Evolutionary conservation across 2,888 invertebrate genomes (phyloP).

Genomic region (Halictus ligatus): DNA sequence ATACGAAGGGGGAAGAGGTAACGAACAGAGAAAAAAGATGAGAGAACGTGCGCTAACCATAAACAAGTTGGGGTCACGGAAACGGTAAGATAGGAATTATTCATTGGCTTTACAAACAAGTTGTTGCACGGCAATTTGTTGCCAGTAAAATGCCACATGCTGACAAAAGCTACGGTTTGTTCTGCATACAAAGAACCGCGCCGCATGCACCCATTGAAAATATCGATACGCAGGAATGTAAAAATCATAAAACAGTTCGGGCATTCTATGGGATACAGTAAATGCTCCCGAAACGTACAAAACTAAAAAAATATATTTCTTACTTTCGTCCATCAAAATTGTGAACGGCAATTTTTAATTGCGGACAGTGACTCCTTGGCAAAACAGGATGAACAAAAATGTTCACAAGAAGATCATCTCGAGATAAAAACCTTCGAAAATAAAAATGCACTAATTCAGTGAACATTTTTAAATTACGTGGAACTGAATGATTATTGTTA

Average conservation of each 20-base stretch:
- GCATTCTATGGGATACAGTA: background rate
- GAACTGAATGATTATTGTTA: background rate
- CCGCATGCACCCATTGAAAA: background rate
- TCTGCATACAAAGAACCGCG: conserved; percentile 10
- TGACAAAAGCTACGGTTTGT: conserved; percentile 24
- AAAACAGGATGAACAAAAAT: too few relatives aligned
- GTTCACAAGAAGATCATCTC: too few relatives aligned
- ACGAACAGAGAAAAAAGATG: background rate
- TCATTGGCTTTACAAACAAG: conserved; percentile 43
- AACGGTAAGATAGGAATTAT: conserved; percentile 35
- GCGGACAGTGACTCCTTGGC: too few relatives aligned
- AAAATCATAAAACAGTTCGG: background rate
- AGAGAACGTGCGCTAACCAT: conserved; percentile 12
- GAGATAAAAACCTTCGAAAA: background rate
- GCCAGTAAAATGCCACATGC: conserved; percentile 6
- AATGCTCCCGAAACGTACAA: background rate
- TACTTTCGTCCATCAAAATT: too few relatives aligned
- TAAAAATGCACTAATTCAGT: background rate
- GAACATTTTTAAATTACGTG: background rate
- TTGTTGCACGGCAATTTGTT: conserved; percentile 34
- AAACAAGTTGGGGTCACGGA: conserved; percentile 36
- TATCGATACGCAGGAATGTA: background rate
- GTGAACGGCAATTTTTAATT: too few relatives aligned
- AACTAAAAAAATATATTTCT: too few relatives aligned
- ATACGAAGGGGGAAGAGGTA: background rate